These are phyloP conservation scores for Apogon hyalosoma DNA, from an alignment of 2,797 vertebrate genomes.

Conservation along the genomic window DNA sequence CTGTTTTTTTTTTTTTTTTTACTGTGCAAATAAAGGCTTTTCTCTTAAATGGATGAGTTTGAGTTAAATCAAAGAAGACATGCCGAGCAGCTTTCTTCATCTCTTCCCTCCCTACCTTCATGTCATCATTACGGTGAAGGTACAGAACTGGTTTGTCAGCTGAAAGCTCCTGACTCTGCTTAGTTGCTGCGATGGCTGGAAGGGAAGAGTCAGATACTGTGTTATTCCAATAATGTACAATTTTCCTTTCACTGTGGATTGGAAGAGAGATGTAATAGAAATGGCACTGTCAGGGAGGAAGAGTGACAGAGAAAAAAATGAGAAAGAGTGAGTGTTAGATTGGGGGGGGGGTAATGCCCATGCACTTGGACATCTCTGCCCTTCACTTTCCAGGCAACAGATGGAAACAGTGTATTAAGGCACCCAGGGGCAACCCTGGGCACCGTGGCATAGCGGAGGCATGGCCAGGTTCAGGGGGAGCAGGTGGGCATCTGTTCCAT, in stretches of 20 bases:
- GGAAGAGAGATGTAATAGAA: slow-evolving; percentile 50
- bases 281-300: slow-evolving; percentile 33
- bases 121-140: slow-evolving; percentile 73
- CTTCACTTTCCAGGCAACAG: slow-evolving; percentile 86
- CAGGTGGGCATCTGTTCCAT: slow-evolving; percentile 88
- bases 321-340: slow-evolving; percentile 3
- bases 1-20: slow-evolving; percentile 63
- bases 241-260: slow-evolving; percentile 52
- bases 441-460: slow-evolving; percentile 79
- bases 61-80: slow-evolving; percentile 74
- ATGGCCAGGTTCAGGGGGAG: slow-evolving; percentile 82
- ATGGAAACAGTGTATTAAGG: slow-evolving; percentile 87
- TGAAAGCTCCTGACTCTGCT: slow-evolving; percentile 57
- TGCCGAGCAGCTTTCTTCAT: slow-evolving; percentile 73
- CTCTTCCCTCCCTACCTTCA: slow-evolving; percentile 57
- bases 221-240: slow-evolving; percentile 63
- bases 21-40: slow-evolving; percentile 66
- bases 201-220: slow-evolving; percentile 58
- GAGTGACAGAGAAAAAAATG: slow-evolving; percentile 40
- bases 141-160: slow-evolving; percentile 72
- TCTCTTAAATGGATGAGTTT: slow-evolving; percentile 78
- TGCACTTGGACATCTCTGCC: slow-evolving; percentile 80
- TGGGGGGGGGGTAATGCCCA: slow-evolving; percentile 43
- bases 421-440: slow-evolving; percentile 83
- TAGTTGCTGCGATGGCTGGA: slow-evolving; percentile 56